Conservation (phyloP, 2,797 vertebrate species). For the Graptemys geographica region DNA sequence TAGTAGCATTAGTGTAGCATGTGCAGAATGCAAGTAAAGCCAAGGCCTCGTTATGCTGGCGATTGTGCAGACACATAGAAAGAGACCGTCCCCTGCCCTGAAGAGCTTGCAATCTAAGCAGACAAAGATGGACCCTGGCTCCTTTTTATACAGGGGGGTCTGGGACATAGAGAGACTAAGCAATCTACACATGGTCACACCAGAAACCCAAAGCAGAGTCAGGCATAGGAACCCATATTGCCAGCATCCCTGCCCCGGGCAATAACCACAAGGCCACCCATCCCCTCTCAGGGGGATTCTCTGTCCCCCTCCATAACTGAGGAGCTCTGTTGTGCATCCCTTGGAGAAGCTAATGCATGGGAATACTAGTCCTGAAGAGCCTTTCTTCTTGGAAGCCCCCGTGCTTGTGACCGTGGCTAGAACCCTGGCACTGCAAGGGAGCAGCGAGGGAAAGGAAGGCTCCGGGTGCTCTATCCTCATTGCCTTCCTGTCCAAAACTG, state of each 20-base stretch:
- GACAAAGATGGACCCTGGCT: neutral
- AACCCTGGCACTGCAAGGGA: neutral
- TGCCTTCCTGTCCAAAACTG: too few relatives aligned
- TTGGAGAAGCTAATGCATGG: fast-evolving
- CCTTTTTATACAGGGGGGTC: fast-evolving
- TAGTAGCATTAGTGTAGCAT: neutral
- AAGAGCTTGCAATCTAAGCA: neutral
- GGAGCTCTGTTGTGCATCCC: neutral
- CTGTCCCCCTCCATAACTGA: neutral
- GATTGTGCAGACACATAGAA: neutral
- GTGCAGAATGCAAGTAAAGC: neutral
- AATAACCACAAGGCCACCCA: neutral
- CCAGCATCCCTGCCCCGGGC: fast-evolving
- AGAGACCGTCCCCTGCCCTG: neutral
- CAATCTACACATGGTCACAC: neutral
- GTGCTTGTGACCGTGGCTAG: neutral
- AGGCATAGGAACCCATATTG: neutral
- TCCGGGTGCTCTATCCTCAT: neutral
- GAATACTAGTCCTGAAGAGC: neutral
- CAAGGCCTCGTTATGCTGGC: neutral
- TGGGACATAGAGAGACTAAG: neutral
- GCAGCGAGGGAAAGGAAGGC: neutral
- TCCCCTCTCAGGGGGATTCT: neutral
- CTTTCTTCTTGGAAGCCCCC: neutral
- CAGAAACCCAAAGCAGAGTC: neutral